phyloP scores from a whole-genome alignment of 2,113 vertebrate species.

The Lota lota region DNA sequence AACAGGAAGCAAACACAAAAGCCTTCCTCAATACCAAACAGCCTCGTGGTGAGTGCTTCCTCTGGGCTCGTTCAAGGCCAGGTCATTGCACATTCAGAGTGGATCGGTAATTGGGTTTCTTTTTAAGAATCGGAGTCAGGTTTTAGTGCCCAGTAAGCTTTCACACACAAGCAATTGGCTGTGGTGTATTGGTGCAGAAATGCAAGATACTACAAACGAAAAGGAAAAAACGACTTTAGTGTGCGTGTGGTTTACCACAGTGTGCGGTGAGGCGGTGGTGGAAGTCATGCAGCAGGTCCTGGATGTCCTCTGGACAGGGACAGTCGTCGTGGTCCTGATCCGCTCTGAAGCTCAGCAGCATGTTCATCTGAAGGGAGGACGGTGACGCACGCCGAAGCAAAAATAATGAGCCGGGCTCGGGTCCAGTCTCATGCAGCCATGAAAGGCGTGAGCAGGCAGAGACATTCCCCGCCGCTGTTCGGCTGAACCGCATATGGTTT shows the following conservation, averaged over 20 bases:
- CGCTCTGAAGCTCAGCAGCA: conserved; percentile 89
- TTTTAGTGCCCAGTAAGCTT: no score
- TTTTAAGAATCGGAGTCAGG: background rate
- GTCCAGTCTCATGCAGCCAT: no score
- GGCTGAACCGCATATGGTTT: no score
- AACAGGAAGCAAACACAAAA: conserved; percentile 13
- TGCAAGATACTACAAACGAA: background rate
- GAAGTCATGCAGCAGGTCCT: conserved; percentile 84
- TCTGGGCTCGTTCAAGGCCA: background rate
- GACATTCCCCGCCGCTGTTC: no score
- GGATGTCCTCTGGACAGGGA: conserved; percentile 84
- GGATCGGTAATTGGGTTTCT: conserved; percentile 14
- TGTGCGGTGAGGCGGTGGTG: conserved; percentile 85
- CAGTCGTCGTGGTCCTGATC: conserved; percentile 80
- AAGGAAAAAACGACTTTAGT: background rate
- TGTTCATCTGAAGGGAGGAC: conserved; percentile 79
- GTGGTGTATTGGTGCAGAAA: no score
- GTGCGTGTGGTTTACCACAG: conserved; percentile 74
- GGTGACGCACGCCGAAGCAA: background rate
- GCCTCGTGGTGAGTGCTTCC: conserved; percentile 1
- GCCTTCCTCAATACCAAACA: background rate
- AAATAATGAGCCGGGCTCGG: background rate
- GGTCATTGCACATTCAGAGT: conserved; percentile 6
- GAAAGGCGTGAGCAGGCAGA: no score
- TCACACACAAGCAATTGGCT: no score